Evolutionary conservation across 2,113 vertebrate genomes (phyloP).

Genomic region (Coptodon bakossiorum): DNA sequence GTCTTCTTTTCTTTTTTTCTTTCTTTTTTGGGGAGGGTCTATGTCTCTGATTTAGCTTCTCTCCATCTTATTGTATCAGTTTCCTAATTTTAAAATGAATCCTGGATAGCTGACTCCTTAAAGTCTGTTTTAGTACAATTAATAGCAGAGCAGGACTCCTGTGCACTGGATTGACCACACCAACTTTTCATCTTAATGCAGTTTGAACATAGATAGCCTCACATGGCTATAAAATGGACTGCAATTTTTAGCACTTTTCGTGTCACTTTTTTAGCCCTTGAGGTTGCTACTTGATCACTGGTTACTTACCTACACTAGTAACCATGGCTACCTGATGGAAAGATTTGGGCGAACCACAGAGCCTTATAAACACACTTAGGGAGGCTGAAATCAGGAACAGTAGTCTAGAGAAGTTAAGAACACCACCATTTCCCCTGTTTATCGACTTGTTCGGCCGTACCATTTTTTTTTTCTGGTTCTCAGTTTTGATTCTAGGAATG

Average conservation of each 20-base stretch:
- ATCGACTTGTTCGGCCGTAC: not conserved
- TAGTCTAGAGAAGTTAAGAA: not conserved
- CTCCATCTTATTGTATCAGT: not conserved
- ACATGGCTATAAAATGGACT: not conserved
- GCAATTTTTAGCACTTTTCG: not conserved
- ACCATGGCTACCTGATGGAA: not conserved
- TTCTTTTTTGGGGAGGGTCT: not conserved
- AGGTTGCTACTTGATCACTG: not conserved
- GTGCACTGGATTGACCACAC: not conserved
- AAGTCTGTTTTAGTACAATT: not conserved
- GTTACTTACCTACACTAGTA: not conserved
- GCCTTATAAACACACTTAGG: not conserved
- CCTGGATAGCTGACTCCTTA: not conserved
- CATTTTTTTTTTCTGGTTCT: not conserved
- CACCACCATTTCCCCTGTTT: not conserved
- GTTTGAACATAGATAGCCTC: not conserved
- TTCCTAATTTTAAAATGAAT: not conserved
- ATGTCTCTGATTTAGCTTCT: not conserved
- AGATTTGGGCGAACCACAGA: not conserved
- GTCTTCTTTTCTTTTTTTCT: not conserved
- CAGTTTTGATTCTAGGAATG: not conserved
- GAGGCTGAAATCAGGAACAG: not conserved
- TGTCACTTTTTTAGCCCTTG: not conserved
- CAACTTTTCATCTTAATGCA: not conserved
- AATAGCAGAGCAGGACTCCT: not conserved